Base-by-base conservation (phyloP, 2,113 vertebrate species). In the Megalops atlanticus region DNA sequence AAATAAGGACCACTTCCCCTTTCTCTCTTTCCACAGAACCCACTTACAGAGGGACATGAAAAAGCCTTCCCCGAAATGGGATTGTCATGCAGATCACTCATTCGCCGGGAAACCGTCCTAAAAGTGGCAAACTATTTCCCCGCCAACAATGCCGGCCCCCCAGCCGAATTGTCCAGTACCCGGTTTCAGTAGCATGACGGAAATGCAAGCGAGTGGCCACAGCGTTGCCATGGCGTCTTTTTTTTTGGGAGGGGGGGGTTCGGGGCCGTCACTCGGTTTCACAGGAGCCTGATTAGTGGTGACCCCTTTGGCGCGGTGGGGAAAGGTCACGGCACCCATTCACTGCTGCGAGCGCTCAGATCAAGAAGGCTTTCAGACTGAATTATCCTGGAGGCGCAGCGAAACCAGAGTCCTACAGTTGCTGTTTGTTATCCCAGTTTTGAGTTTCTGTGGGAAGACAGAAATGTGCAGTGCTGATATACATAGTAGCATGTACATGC, bases 41-140 rank as follows among this genome's bases (percentile, higher is more conserved):
- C 58, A 24, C n/a, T 64, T 64, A 27, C 58, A 64, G 49, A 24
- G 49, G 49, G n/a, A n/a, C 49, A 21, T 21, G 18, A 54, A 54
- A 64, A 64, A 64, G 58, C 24, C 58, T 10, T 64, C 12, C 3
- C n/a, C 24, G 31, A 64, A 64, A 64, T 5, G 24, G 58, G 58
- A n/a, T 64, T 64, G 58, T 64, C 58, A 64, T 64, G 58, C 58
- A 64, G 58, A 64, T 64, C 31, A 64, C 58, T n/a, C 58, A 64
- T 64, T 31, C 58, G n/a, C 58, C 31, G n/a, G 58, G 58, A 64
- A 64, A 64, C 58, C 24, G 8, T 64, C 58, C 58, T 64, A 64
- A 31, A 64, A 64, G 58, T 64, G 58, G 58, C 58, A 10, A 31
- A 31, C 58, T 64, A 64, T 64, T 64, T 64, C 58, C 21, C n/a